Evolutionary conservation across 2,797 vertebrate genomes (phyloP).

Genomic region (Pseudochaenichthys georgianus): DNA sequence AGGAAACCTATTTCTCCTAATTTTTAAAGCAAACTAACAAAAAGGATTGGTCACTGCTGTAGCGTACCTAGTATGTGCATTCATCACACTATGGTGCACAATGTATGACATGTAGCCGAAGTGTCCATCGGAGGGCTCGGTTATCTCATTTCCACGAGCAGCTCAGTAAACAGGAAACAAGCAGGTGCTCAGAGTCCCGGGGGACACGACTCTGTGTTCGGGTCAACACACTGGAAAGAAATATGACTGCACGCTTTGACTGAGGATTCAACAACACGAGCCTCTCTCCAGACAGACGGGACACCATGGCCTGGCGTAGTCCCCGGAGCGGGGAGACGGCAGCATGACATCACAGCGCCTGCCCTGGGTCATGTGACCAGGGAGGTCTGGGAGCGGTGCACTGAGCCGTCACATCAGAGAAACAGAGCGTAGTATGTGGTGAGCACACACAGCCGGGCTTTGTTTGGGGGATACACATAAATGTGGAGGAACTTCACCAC

Average conservation of each 20-base stretch:
- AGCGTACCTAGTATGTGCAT: neutral
- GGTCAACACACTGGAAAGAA: conserved; percentile 43
- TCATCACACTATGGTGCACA: conserved; percentile 25
- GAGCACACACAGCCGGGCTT: conserved; percentile 27
- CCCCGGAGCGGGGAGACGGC: conserved; percentile 24
- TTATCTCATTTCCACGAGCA: conserved; percentile 15
- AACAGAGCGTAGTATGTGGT: conserved; percentile 10
- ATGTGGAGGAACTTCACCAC: conserved; percentile 4
- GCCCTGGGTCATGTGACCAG: conserved; percentile 57
- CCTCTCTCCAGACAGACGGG: conserved; percentile 27
- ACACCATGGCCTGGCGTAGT: neutral
- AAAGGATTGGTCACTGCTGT: neutral
- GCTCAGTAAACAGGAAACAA: conserved; percentile 3
- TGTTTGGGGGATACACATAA: conserved; percentile 49
- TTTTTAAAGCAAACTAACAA: neutral
- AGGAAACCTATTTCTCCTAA: neutral
- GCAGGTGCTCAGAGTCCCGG: neutral
- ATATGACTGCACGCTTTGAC: neutral
- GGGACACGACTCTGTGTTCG: conserved; percentile 2
- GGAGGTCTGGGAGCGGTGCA: conserved; percentile 40
- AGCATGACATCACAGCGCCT: conserved; percentile 63
- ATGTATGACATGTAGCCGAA: conserved; percentile 4
- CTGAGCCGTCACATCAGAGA: conserved; percentile 44
- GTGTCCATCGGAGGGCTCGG: conserved; percentile 10
- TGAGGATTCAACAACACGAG: conserved; percentile 37